Base-by-base conservation (phyloP, 2,888 invertebrate species). In the Oligia strigilis region DNA sequence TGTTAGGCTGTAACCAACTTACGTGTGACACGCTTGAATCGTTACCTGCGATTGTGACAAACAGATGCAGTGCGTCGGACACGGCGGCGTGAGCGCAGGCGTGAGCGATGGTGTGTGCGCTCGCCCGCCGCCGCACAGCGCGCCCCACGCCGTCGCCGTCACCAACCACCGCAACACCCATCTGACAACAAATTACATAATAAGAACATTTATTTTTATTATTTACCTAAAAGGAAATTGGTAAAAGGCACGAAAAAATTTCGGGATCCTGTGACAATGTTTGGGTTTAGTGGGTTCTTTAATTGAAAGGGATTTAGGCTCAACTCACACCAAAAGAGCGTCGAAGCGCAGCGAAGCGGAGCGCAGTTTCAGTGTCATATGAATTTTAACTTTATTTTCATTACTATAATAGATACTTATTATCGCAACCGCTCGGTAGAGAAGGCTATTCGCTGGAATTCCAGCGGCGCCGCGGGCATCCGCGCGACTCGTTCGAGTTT, bases 21-120 rank as follows among this genome's bases (percentile, higher is more conserved):
- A 13, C 8, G 23, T 70, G 23, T 36, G 14, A 14, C 8, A 65
- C 19, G 5, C 40, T 23, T 36, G 40, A 40, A 8, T 11, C 23
- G 11, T 46, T 97, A 98, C 98, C 98, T 98, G 98, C 89, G 98
- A 98, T 94, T 98, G 98, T 81, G 98, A 98, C 84, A 98, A 97
- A 94, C 98, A 98, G 95, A 98, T 98, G 97, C 98, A 99, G 97
- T 98, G 98, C 90, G 97, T 97, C 84, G 98, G 98, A 94, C 98
- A 98, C 90, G 97, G 97, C 88, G 98, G 98, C 91, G 97, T 95
- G 85, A 97, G 92, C 97, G 97, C 86, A 90, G 95, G 96, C 79
- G 93, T 90, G 81, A 95, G 91, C 72, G 92, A 87, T 80, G 93
- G 97, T 92, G 96, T 87, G 88, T 92, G 93, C 62, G 92, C 93